phyloP scores from a whole-genome alignment of 92 coral and sea anemone species.

The Parazoanthus darwini region DNA sequence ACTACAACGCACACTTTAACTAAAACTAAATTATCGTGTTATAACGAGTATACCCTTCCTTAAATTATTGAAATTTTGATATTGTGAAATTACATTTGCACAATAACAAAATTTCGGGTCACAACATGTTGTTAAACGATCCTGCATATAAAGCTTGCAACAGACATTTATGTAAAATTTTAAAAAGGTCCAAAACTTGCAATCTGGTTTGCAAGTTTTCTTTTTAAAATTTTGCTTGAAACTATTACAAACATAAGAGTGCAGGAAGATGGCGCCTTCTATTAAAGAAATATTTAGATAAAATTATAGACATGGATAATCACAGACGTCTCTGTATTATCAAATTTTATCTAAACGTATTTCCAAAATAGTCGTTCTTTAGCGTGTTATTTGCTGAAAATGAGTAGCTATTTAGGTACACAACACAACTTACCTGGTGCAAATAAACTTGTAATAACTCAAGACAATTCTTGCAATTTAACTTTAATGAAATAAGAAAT shows the following conservation, averaged over 20 bases:
- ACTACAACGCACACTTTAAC: not conserved
- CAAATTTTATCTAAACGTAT: slow-evolving; percentile 18
- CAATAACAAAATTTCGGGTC: not conserved
- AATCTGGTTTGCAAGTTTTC: not conserved
- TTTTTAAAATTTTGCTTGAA: not conserved
- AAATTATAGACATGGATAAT: not conserved
- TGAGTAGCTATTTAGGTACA: not conserved
- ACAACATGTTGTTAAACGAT: slow-evolving; percentile 13
- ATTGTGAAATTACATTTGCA: not conserved
- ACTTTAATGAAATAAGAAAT: too few species aligned
- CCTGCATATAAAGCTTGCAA: not conserved
- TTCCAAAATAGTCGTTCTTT: slow-evolving; percentile 9
- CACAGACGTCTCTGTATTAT: slow-evolving; percentile 43
- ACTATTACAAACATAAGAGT: not conserved
- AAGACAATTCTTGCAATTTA: not conserved
- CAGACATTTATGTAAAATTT: not conserved
- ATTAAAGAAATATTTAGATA: slow-evolving; percentile 22
- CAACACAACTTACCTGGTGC: slow-evolving; percentile 19
- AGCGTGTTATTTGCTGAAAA: not conserved
- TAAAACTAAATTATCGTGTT: not conserved
- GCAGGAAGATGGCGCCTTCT: not conserved
- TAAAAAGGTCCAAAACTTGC: slow-evolving; percentile 13
- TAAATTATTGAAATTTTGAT: not conserved
- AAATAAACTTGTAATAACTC: not conserved
- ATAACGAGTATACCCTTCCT: not conserved